Percentiles rank a stretch among this genome's conserved stretches.
Conservation (phyloP, 2,888 invertebrate species). For the Spodoptera picta region DNA sequence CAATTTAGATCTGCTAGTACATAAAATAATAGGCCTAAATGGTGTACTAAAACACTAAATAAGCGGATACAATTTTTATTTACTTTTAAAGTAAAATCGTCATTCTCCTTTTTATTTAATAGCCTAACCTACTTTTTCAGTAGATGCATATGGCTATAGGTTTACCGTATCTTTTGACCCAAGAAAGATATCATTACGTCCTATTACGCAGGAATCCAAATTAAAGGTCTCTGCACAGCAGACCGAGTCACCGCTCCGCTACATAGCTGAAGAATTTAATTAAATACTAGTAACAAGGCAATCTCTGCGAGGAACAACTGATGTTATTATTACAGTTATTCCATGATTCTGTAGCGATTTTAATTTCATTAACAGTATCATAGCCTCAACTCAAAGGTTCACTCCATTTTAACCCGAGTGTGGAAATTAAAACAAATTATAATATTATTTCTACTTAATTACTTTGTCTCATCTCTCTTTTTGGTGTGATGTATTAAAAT, state of each 20-base stretch:
- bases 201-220: conserved; percentile 63
- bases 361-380: conserved; percentile 43
- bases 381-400: conserved; percentile 20
- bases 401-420: conserved; percentile 21
- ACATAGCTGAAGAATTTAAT: conserved; percentile 63
- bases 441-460: conserved; percentile 30
- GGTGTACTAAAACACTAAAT: no score
- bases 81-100: no score
- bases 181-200: conserved; percentile 43
- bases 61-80: no score
- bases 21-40: no score
- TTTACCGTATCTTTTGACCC: conserved; percentile 32
- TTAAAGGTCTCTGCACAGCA: conserved; percentile 60
- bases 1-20: no score
- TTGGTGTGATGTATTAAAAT: conserved; percentile 10
- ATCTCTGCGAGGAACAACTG: conserved; percentile 40
- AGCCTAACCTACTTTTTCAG: neutral
- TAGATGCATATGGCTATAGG: conserved; percentile 30
- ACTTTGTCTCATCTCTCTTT: conserved; percentile 7
- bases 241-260: conserved; percentile 46
- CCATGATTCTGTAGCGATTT: conserved; percentile 39
- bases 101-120: no score
- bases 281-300: conserved; percentile 60
- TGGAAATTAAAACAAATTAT: conserved; percentile 30
- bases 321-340: conserved; percentile 45